Conservation (phyloP, 2,797 vertebrate genomes). For the Odontamblyopus lacepedii region DNA sequence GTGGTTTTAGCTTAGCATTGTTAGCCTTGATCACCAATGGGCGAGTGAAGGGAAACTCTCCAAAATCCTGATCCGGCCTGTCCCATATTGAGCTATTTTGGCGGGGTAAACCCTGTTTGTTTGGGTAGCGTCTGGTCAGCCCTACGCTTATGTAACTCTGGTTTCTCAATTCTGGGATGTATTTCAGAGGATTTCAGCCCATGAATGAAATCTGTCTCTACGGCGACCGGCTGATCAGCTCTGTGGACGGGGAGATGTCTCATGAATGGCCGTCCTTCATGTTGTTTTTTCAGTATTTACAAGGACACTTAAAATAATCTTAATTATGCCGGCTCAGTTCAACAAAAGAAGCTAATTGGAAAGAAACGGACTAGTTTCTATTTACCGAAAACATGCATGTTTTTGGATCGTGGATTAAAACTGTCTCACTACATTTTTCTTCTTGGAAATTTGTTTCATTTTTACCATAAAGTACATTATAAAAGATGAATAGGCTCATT, state of each 20-base stretch:
- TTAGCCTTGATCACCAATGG: not conserved
- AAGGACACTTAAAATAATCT: not conserved
- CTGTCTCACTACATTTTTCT: too few species aligned
- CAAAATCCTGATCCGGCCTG: slow-evolving; percentile 16
- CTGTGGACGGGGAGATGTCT: slow-evolving; percentile 25
- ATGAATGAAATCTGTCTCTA: slow-evolving; percentile 49
- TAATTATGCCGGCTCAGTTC: not conserved
- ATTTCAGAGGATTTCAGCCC: slow-evolving; percentile 71
- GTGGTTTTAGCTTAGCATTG: not conserved
- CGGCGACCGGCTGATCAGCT: slow-evolving; percentile 44
- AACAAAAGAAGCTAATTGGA: not conserved
- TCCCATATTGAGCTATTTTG: slow-evolving; percentile 2
- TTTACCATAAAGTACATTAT: too few species aligned
- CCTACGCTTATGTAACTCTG: slow-evolving; percentile 49
- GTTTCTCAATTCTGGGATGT: slow-evolving; percentile 61
- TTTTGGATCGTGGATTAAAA: not conserved
- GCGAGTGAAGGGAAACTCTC: not conserved
- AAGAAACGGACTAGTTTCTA: not conserved
- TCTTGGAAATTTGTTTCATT: too few species aligned
- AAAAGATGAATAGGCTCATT: too few species aligned
- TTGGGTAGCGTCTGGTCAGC: slow-evolving; percentile 33
- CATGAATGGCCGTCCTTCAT: not conserved
- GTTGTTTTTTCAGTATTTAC: slow-evolving; percentile 14
- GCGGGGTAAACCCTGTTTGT: slow-evolving; percentile 22
- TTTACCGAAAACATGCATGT: not conserved